Conservation (phyloP, 2,888 invertebrate genomes). For the Drosophila recens region DNA sequence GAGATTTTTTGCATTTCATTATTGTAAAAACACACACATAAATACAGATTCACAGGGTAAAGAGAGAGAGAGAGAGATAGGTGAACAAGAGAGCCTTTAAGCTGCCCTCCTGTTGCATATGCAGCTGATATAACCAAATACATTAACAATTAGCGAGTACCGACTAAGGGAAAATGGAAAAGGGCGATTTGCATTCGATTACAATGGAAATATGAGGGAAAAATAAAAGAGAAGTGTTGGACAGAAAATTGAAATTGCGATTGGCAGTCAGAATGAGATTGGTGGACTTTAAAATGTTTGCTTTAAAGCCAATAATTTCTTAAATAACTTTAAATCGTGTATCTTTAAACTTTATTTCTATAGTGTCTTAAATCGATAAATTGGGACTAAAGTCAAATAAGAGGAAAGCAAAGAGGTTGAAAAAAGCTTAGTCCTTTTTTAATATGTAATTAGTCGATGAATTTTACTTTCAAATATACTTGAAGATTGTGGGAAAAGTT, state of each 20-base stretch:
- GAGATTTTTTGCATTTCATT: constrained; percentile 66
- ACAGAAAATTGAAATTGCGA: not conserved
- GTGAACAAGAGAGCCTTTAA: constrained; percentile 34
- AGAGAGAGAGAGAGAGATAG: not conserved
- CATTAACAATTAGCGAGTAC: constrained; percentile 40
- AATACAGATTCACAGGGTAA: not conserved
- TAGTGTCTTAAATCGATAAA: too few relatives aligned
- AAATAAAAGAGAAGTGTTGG: not conserved
- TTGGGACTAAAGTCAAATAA: too few relatives aligned
- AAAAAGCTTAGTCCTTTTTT: not conserved
- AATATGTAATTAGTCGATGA: too few relatives aligned
- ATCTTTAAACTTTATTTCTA: not conserved
- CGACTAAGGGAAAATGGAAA: constrained; percentile 27
- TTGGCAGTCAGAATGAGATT: not conserved
- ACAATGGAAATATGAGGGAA: not conserved
- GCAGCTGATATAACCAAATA: constrained; percentile 21
- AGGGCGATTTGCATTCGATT: constrained; percentile 27
- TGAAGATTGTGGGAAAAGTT: not conserved
- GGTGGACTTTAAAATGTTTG: not conserved
- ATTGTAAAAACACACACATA: constrained; percentile 19
- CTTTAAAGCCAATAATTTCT: too few relatives aligned
- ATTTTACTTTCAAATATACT: too few relatives aligned
- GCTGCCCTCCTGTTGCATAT: constrained; percentile 33
- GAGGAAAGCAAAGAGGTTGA: not conserved
- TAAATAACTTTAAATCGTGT: not conserved